Evolutionary conservation across 2,888 invertebrate species (phyloP), one percentile per base, ranked within the genome.

Genomic region (Crioceris asparagi): DNA sequence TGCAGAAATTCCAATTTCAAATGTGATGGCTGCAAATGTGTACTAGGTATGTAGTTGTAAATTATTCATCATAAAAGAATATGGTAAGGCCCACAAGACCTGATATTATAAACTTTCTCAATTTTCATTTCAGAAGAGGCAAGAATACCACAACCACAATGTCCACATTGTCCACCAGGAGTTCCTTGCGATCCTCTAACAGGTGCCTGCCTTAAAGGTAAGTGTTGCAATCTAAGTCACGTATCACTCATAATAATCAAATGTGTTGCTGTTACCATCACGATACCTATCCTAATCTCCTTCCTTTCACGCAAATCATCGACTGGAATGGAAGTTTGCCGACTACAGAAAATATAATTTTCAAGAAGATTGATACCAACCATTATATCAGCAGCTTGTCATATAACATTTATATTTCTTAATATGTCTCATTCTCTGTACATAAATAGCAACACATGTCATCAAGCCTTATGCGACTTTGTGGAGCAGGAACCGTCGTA

Each of bases 121-220:
- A 10, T 32, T 10, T 2, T 5, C 14, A 23, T 47, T 55, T 41
- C 43, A 48, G 59, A 54, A 44, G 47, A 49, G 45, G 51, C 55
- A 40, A 46, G 53, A 44, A 40, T 51, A 23, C 52, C 53, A 4
- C 11, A 4, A 10, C 21, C 21, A 2, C 64, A 76, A 49, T 83
- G 83, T 58, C 76, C 74, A 45, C 83, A 86, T 52, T 87, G 87
- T 58, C 79, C 83, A 38, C 77, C 80, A 21, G 87, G 85, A 44
- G 74, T 78, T 32, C 71, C 74, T 19, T 88, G 87, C 55, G 82
- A 87, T 61, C 79, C 80, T 15, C 72, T 77, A 37, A 84, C 84
- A 3, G 84, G 85, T 17, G 83, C 81, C 46, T 88, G 87, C 64
- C 77, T 83, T 59, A 79, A 81, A 76, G 85, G 87, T 87, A 76